A percentile compares a stretch with the other conserved stretches of the same genome.
Conservation (phyloP, 2,888 invertebrate genomes). For the Alentia gelatinosa region DNA sequence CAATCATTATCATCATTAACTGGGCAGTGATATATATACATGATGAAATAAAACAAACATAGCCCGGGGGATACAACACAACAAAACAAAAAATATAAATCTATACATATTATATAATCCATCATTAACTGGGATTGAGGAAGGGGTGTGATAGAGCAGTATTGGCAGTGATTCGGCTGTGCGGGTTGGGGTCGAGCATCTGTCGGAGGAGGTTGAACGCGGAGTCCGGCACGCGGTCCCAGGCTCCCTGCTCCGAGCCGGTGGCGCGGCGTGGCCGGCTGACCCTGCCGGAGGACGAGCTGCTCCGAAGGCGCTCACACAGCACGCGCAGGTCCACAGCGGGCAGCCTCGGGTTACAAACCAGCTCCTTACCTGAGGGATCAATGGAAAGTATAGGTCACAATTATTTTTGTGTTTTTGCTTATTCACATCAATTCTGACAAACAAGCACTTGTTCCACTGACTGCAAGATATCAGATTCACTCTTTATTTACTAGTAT, state of each 20-base stretch:
- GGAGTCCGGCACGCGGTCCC: slow-evolving; percentile 52
- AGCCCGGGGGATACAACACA: neutral
- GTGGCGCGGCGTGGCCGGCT: neutral
- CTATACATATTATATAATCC: neutral
- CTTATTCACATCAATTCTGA: no score
- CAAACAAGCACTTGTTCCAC: no score
- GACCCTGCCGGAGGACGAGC: neutral
- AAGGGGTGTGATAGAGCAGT: slow-evolving; percentile 90
- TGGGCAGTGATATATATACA: neutral
- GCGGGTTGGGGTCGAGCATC: slow-evolving; percentile 90
- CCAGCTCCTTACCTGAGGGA: slow-evolving; percentile 74
- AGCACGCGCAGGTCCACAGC: slow-evolving; percentile 78
- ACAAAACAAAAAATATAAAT: neutral
- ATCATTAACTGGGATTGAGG: slow-evolving; percentile 46
- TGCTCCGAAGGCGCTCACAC: slow-evolving; percentile 77
- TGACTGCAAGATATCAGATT: no score
- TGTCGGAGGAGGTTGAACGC: slow-evolving; percentile 88
- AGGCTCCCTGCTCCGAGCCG: slow-evolving; percentile 56
- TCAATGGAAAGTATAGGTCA: no score
- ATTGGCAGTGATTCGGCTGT: slow-evolving; percentile 87
- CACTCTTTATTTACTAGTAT: no score
- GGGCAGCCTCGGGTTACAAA: slow-evolving; percentile 68
- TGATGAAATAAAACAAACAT: neutral
- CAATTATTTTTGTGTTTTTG: no score
- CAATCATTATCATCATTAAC: no score